Evolutionary conservation across 2,888 invertebrate genomes (phyloP), one percentile per base, ranked within the genome.

Genomic region (Nomada hirtipes): DNA sequence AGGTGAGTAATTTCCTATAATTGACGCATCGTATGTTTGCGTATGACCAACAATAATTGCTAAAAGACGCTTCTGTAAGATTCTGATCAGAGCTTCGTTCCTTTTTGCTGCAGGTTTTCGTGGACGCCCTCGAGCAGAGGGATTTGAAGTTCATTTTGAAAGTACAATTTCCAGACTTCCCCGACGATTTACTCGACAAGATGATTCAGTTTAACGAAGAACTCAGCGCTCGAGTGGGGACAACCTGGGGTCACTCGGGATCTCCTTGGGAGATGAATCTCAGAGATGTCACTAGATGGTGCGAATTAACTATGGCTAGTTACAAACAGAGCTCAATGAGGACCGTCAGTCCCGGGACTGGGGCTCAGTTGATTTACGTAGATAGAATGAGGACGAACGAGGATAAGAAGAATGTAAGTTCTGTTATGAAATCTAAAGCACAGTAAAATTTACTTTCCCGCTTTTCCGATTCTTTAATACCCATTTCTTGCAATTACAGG

Each of bases 181-280:
- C 96, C 0, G 89, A 94, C 53, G 94, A 96, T 59, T 93, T 97
- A 20, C 93, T 98, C 9, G 92, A 94, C 1, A 95, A 95, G 87
- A 97, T 99, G 95, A 96, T 98, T 0, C 93, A 95, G 61, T 98
- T 99, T 90, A 98, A 98, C 87, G 95, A 96, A 80, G 94, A 94
- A 92, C 93, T 98, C 4, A 95, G 96, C 0, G 93, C 95, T 15
- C 96, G 97, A 90, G 95, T 97, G 18, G 95, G 96, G 1, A 94
- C 95, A 59, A 91, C 92, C 1, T 98, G 98, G 95, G 98, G 97
- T 0, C 96, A 96, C 87, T 95, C 95, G 91, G 99, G 99, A 0
- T 96, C 97, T 0, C 99, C 99, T 0, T 99, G 98, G 97, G 99
- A 99, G 94, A 98, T 99, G 94, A 99, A 99, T 94, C 95, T 99